A percentile compares a stretch with the other conserved stretches of the same genome.
These are phyloP conservation scores for Dastarcus helophoroides DNA, from an alignment of 2,888 invertebrate species.

Conservation along the genomic window DNA sequence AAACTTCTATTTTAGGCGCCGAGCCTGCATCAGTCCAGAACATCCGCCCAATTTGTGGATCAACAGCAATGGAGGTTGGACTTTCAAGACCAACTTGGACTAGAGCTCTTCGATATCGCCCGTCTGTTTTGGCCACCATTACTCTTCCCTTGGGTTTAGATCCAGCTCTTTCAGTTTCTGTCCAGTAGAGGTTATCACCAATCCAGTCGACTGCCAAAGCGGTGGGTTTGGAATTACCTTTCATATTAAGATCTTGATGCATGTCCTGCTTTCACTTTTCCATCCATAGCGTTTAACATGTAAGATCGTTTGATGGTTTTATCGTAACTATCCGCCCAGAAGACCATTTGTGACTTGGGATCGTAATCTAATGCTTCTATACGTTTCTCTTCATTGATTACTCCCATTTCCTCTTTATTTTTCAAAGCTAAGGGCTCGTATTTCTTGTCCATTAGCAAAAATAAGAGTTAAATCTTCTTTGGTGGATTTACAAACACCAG, in stretches of 20 bases:
- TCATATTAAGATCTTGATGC: slow-evolving; percentile 82
- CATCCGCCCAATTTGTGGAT: slow-evolving; percentile 75
- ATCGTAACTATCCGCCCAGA: slow-evolving; percentile 91
- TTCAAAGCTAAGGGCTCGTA: slow-evolving; percentile 60
- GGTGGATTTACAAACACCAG: slow-evolving; percentile 70
- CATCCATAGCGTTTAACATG: slow-evolving; percentile 69
- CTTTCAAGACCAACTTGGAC: slow-evolving; percentile 69
- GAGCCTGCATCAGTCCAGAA: slow-evolving; percentile 92
- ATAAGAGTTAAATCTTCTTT: slow-evolving; percentile 56
- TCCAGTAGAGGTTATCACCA: slow-evolving; percentile 89
- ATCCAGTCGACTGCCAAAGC: slow-evolving; percentile 91
- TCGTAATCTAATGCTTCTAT: slow-evolving; percentile 89
- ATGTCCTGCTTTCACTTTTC: slow-evolving; percentile 67
- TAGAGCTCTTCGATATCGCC: slow-evolving; percentile 73
- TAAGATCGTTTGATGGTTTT: slow-evolving; percentile 85
- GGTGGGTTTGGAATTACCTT: slow-evolving; percentile 73
- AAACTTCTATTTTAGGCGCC: slow-evolving; percentile 83
- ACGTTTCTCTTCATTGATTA: slow-evolving; percentile 74
- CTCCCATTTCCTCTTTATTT: slow-evolving; percentile 58
- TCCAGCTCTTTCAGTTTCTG: slow-evolving; percentile 68
- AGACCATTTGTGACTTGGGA: slow-evolving; percentile 70
- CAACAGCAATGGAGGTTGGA: slow-evolving; percentile 81
- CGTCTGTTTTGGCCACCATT: slow-evolving; percentile 81
- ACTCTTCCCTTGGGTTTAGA: slow-evolving; percentile 67
- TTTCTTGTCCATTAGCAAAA: slow-evolving; percentile 78